Evolutionary conservation across 2,888 invertebrate genomes (phyloP).

Genomic region (Cataglyphis livida): DNA sequence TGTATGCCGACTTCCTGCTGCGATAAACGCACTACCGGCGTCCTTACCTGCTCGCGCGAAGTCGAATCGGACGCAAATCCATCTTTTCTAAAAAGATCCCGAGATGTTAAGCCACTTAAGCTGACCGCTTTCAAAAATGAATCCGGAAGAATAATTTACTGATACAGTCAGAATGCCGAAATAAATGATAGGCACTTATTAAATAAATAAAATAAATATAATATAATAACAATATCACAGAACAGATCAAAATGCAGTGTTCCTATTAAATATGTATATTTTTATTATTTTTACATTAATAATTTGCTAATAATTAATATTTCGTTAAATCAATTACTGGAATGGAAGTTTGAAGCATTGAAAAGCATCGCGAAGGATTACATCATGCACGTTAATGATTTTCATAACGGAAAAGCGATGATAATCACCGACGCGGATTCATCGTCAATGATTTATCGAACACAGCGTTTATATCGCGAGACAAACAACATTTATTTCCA

Average conservation of each 20-base stretch:
- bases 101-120: background rate
- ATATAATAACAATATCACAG: background rate
- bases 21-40: slow-evolving; percentile 73
- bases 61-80: slow-evolving; percentile 57
- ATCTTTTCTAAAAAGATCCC: slow-evolving; percentile 6
- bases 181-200: background rate
- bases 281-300: background rate
- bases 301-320: background rate
- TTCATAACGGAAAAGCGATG: background rate
- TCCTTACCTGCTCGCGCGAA: slow-evolving; percentile 60
- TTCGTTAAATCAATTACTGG: background rate
- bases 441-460: slow-evolving; percentile 9
- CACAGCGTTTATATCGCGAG: background rate
- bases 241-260: background rate
- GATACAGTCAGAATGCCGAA: background rate
- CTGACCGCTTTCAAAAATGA: background rate
- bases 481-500: slow-evolving; percentile 26
- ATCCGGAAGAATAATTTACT: background rate
- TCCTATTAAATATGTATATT: background rate
- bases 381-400: background rate
- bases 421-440: slow-evolving; percentile 5
- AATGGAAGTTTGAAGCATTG: background rate
- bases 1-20: slow-evolving; percentile 75
- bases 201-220: background rate
- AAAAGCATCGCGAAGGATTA: background rate